Conservation (phyloP, 2,113 vertebrate species). For the Muscicapa adusta region DNA sequence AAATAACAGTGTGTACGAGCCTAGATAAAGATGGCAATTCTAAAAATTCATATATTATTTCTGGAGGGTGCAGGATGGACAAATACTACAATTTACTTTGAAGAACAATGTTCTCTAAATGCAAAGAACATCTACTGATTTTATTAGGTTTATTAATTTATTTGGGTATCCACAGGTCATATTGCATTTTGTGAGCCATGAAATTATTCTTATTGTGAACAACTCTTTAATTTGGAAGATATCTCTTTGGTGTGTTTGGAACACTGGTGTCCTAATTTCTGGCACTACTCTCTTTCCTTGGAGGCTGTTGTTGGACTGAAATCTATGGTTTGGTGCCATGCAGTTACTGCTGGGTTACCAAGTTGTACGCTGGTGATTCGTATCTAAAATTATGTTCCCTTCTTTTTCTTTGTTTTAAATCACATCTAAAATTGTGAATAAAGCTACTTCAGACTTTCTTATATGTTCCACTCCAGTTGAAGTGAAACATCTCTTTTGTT, state of each 20-base stretch:
- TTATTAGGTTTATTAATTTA: not conserved
- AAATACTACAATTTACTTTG: not conserved
- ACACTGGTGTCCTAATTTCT: not conserved
- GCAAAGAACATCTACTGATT: not conserved
- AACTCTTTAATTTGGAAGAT: slow-evolving; percentile 3
- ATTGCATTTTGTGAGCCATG: not conserved
- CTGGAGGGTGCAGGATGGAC: not conserved
- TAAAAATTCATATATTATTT: not conserved
- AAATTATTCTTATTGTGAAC: not conserved
- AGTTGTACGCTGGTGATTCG: not conserved
- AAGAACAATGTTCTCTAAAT: not conserved
- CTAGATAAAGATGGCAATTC: not conserved
- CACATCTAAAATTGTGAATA: slow-evolving; percentile 10
- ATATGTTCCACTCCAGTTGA: slow-evolving; percentile 4
- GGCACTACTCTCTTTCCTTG: not conserved
- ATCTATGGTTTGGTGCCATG: not conserved
- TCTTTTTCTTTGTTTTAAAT: slow-evolving; percentile 26
- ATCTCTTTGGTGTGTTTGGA: not conserved
- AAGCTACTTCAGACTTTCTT: slow-evolving; percentile 28
- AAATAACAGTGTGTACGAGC: not conserved
- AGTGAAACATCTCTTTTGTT: slow-evolving; percentile 16
- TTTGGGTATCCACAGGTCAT: not conserved
- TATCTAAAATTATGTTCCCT: slow-evolving; percentile 22
- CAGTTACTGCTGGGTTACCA: slow-evolving; percentile 24
- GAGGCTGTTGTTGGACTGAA: slow-evolving; percentile 30